Conservation (phyloP, 2,888 invertebrate species). For the Mantis religiosa region DNA sequence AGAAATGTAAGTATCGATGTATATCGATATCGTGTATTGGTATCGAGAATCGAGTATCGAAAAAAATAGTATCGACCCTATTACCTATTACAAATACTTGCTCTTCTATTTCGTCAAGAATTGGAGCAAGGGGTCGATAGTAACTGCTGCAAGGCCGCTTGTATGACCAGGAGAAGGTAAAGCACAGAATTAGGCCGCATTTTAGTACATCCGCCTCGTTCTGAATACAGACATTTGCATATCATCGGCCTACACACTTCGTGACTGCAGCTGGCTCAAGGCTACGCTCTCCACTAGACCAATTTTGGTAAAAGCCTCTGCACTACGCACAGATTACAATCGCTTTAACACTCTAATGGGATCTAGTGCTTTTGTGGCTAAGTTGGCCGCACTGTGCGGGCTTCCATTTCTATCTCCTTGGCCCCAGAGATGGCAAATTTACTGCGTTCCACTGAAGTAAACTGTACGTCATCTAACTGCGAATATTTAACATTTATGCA, state of each 20-base stretch:
- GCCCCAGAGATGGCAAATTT: too few species aligned
- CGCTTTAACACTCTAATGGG: background rate
- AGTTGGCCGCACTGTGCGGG: background rate
- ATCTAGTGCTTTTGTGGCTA: background rate
- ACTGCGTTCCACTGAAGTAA: too few species aligned
- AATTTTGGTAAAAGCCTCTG: background rate
- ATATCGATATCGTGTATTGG: too few species aligned
- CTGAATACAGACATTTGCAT: background rate
- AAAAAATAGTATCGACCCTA: too few species aligned
- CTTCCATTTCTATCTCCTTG: background rate
- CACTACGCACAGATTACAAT: background rate
- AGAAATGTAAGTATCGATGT: too few species aligned
- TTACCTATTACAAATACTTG: too few species aligned
- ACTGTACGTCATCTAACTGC: too few species aligned
- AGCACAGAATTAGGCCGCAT: background rate
- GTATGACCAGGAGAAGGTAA: background rate
- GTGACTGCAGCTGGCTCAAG: background rate
- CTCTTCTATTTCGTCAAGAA: too few species aligned
- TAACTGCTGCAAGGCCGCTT: too few species aligned
- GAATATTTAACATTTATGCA: too few species aligned
- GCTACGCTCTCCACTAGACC: background rate
- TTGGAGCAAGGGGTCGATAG: too few species aligned
- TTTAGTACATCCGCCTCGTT: background rate
- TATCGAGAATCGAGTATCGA: too few species aligned
- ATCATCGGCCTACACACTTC: background rate